Base-by-base conservation (phyloP, 2,888 invertebrate genomes). In the Dorcus parallelipipedus region DNA sequence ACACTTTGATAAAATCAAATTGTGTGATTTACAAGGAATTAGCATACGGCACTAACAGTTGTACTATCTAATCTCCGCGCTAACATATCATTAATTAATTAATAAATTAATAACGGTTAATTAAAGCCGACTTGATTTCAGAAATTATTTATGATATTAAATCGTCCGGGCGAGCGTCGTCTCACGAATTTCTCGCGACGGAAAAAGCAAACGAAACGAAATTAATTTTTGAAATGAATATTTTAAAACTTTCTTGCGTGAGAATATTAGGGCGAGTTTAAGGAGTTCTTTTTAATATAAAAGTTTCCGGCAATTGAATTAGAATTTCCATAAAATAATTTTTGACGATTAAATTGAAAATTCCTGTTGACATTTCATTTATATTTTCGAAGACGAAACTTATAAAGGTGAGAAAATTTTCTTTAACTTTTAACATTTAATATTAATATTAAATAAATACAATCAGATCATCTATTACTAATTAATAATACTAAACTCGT, bases 11-110 rank as follows among this genome's bases (percentile, higher is more conserved):
- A 75, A 73, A 75, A 75, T 75, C 75, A 67, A 61, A 71, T 71
- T 70, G 71, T 69, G 71, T 77, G 77, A 77, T 77, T 76, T 76
- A 76, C 76, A 76, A 76, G 76, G 74, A 77, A 77, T 77, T 77
- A 76, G 76, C 77, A 77, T 77, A 77, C 73, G 73, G 70, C 70
- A 69, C 62, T 73, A 74, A 74, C 75, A 73, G 72, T 72, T 68
- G 70, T 68, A 74, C 72, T 77, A 77, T 77, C 77, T 77, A 75
- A 76, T 76, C 76, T 69, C 63, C 54, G 57, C 61, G 60, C 69
- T 66, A 69, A 70, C 73, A 67, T 73, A 71, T 71, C 73, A 72
- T 73, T 73, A 73, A 73, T 74, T 73, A 73, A 74, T 74, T 73
- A 72, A 59, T 59, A 59, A 67, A 74, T 74, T 73, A 72, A 59